phyloP scores from a whole-genome alignment of 1,140 invertebrate species.

The Drosophila kurseongensis region DNA sequence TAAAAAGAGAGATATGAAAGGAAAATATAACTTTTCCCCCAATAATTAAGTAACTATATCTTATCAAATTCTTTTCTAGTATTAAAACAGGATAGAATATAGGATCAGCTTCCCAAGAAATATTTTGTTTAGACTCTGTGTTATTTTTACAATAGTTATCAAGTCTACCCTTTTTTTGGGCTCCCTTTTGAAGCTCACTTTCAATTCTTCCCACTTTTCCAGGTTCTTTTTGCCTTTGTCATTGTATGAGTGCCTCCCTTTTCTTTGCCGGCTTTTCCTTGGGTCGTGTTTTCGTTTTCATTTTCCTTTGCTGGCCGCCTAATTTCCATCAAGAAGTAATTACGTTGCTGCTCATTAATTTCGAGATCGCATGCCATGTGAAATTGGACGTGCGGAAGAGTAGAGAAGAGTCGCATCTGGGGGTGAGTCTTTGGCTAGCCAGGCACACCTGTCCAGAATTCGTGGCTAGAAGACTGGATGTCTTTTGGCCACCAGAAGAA shows the following conservation, averaged over 20 bases:
- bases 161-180: not conserved
- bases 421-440: constrained; percentile 5
- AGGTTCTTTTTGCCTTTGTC: constrained; percentile 21
- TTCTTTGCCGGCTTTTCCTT: constrained; percentile 18
- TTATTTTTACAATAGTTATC: too few species aligned
- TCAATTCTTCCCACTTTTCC: constrained; percentile 39
- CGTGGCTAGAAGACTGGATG: constrained; percentile 7
- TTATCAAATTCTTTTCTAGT: too few species aligned
- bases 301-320: constrained; percentile 58
- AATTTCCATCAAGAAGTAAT: constrained; percentile 82
- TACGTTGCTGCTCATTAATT: constrained; percentile 81
- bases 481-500: not conserved
- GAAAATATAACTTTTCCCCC: too few species aligned
- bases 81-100: too few species aligned
- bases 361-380: constrained; percentile 75
- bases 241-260: constrained; percentile 14
- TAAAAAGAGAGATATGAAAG: too few species aligned
- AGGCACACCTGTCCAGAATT: constrained; percentile 20
- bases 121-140: too few species aligned
- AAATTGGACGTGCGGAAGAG: constrained; percentile 49
- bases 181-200: constrained; percentile 21
- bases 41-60: too few species aligned
- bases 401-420: not conserved
- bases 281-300: constrained; percentile 27
- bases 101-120: too few species aligned